phyloP scores from a whole-genome alignment of 2,113 vertebrate species.

The Muscicapa adusta region DNA sequence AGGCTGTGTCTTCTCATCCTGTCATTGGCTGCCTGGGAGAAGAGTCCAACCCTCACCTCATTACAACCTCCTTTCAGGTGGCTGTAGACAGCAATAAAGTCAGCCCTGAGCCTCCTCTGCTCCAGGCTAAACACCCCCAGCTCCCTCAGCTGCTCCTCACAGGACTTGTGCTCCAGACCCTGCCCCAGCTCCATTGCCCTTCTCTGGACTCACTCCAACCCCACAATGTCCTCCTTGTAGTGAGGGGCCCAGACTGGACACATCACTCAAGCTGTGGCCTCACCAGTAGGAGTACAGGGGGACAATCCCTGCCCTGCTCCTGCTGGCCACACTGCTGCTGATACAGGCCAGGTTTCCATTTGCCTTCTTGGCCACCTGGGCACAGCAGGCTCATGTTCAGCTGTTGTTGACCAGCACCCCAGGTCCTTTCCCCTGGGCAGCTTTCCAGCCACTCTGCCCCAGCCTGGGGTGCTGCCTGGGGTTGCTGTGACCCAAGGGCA shows the following conservation, averaged over 20 bases:
- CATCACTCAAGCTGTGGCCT: not conserved
- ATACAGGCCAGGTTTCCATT: not conserved
- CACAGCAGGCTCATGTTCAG: not conserved
- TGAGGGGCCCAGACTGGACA: not conserved
- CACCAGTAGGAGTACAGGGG: not conserved
- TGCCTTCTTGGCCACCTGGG: not conserved
- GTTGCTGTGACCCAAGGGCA: not conserved
- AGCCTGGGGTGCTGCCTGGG: not conserved
- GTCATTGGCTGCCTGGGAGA: not conserved
- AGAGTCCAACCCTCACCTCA: not conserved
- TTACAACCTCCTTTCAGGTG: fast-evolving
- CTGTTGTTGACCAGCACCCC: not conserved
- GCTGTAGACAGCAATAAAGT: fast-evolving
- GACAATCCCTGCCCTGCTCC: not conserved
- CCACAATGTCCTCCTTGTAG: not conserved
- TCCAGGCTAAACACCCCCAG: not conserved
- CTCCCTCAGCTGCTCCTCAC: fast-evolving
- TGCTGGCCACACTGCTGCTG: not conserved
- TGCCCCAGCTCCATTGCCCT: not conserved
- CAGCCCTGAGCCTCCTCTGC: not conserved
- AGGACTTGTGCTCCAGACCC: not conserved
- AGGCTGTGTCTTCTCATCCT: not conserved
- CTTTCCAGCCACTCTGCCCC: not conserved
- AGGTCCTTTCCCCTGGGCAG: not conserved
- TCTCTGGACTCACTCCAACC: fast-evolving